These are phyloP conservation scores for Microcebus ravelobensis DNA, from an alignment of 2,113 vertebrate genomes.

Conservation along the genomic window DNA sequence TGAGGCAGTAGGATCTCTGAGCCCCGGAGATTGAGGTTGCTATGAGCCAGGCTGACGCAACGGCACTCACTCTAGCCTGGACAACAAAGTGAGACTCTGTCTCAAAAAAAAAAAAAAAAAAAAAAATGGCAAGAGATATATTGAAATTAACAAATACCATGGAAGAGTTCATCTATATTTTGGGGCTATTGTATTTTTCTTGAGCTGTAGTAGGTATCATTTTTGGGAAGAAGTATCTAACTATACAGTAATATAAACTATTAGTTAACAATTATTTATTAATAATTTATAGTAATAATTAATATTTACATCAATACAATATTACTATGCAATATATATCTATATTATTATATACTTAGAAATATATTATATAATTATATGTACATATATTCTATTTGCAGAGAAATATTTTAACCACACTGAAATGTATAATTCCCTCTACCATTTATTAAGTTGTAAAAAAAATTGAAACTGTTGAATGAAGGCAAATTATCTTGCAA, in stretches of 20 bases:
- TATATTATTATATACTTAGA: not conserved
- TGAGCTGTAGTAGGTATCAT: not conserved
- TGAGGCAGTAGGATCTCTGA: too few species aligned
- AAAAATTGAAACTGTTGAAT: constrained; percentile 42
- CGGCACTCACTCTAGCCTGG: too few species aligned
- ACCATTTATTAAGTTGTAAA: not conserved
- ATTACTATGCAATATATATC: not conserved
- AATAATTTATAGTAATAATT: not conserved
- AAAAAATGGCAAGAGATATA: constrained; percentile 9
- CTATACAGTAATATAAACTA: not conserved
- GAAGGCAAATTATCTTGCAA: constrained; percentile 53
- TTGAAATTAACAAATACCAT: constrained; percentile 49
- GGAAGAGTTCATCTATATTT: not conserved
- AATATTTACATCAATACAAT: not conserved
- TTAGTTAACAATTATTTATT: not conserved
- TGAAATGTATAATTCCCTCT: not conserved
- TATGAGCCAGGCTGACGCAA: too few species aligned
- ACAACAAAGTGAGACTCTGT: too few species aligned
- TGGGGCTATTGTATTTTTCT: not conserved
- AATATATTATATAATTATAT: not conserved
- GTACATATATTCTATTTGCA: not conserved
- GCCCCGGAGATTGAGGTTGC: too few species aligned
- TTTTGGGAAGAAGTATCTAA: constrained; percentile 23
- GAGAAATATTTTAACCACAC: not conserved
- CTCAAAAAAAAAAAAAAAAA: too few species aligned